Percentiles rank a stretch among this genome's conserved stretches.
phyloP scores from a whole-genome alignment of 2,888 invertebrate species.

The Campaea margaritaria region DNA sequence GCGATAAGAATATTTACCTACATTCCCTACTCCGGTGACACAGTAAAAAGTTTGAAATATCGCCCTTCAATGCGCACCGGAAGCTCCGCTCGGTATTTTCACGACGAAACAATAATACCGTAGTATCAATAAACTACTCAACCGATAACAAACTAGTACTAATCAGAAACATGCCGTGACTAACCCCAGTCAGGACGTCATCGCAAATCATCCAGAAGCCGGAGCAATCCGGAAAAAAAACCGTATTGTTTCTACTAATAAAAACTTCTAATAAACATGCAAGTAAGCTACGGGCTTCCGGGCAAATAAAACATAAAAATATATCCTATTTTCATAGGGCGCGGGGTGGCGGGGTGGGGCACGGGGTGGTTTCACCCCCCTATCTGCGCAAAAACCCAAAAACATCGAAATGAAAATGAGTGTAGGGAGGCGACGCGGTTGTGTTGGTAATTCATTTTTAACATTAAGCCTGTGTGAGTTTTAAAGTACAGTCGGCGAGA shows the following conservation, averaged over 20 bases:
- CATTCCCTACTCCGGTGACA: slow-evolving; percentile 38
- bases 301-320: slow-evolving; percentile 86
- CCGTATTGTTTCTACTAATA: slow-evolving; percentile 82
- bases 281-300: slow-evolving; percentile 84
- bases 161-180: slow-evolving; percentile 71
- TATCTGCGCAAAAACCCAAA: slow-evolving; percentile 85
- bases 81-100: slow-evolving; percentile 30
- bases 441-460: slow-evolving; percentile 86
- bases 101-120: slow-evolving; percentile 43
- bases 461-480: slow-evolving; percentile 84
- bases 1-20: slow-evolving; percentile 32
- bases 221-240: slow-evolving; percentile 61
- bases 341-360: slow-evolving; percentile 58
- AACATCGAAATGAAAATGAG: slow-evolving; percentile 86
- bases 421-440: slow-evolving; percentile 75
- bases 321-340: slow-evolving; percentile 86
- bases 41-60: slow-evolving; percentile 39
- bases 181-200: slow-evolving; percentile 63
- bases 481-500: slow-evolving; percentile 78
- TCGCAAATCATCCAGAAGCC: slow-evolving; percentile 70
- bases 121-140: slow-evolving; percentile 45
- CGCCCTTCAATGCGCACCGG: slow-evolving; percentile 31
- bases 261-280: slow-evolving; percentile 85
- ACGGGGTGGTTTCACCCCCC: slow-evolving; percentile 54
- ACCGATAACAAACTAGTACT: slow-evolving; percentile 42